These are phyloP conservation scores for Metridium senile DNA, from an alignment of 92 coral and sea anemone genomes.

Conservation along the genomic window DNA sequence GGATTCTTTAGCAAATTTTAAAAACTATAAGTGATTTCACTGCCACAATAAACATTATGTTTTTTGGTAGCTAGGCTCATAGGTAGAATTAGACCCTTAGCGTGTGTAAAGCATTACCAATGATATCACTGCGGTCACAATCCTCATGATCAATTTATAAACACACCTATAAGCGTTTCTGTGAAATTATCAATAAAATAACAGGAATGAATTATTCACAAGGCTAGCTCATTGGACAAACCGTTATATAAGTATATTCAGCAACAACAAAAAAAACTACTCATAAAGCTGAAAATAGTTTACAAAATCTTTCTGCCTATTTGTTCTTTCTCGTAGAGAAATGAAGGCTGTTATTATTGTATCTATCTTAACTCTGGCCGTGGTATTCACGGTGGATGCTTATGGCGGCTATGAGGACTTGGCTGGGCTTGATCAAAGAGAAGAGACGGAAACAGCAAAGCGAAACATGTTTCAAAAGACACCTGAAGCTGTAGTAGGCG, in stretches of 20 bases:
- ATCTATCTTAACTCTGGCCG: not conserved
- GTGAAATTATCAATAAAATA: not conserved
- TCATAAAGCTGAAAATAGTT: not conserved
- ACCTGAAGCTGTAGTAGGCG: not conserved
- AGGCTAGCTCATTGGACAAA: not conserved
- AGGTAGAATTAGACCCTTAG: not conserved
- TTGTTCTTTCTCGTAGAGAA: not conserved
- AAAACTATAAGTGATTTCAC: not conserved
- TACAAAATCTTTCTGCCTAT: not conserved
- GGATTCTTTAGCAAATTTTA: not conserved
- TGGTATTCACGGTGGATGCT: not conserved
- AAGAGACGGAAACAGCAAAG: not conserved
- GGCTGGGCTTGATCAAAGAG: not conserved
- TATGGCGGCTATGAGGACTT: not conserved
- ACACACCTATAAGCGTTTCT: not conserved
- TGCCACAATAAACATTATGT: not conserved
- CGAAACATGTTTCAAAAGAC: not conserved
- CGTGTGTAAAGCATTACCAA: not conserved
- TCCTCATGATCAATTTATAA: not conserved
- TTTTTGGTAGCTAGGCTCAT: not conserved
- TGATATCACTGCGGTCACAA: not conserved
- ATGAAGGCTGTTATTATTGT: constrained; percentile 2
- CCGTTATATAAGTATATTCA: not conserved
- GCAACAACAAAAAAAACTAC: not conserved
- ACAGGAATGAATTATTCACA: not conserved